Evolutionary conservation across 2,113 vertebrate genomes (phyloP), one percentile per base, ranked within the genome.

Genomic region (Erythrocercus mccallii): DNA sequence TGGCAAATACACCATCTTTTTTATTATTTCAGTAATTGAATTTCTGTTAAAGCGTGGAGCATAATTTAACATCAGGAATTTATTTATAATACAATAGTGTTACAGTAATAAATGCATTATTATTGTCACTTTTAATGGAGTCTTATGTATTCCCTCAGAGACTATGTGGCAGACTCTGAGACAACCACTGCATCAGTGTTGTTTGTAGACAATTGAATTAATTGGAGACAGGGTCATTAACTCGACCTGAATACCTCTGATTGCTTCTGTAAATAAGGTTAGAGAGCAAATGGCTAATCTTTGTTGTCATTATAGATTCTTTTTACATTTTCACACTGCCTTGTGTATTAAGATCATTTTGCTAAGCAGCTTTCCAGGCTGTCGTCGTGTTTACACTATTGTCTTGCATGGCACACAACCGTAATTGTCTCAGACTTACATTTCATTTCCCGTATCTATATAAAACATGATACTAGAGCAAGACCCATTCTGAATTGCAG

Each of bases 1-100:
- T 98, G 97, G 97, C 97, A 97, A 97, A 96, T 97, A 93, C 87
- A 97, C 95, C 25, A n/a, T 97, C 96, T 97, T 98, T 97, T 95
- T 98, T 97, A 98, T 98, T 98, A 98, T 98, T 98, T 97, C 96
- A 97, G 97, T 98, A 98, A 98, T 98, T 98, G 98, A 98, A 98
- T 98, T 98, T 98, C 97, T 97, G 97, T 98, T 98, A 98, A 98
- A 97, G 95, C 87, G 27, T 95, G 94, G 94, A 97, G 80, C 96
- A 97, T 98, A 98, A 98, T 98, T 98, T 98, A 98, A 98, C 97
- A 97, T 98, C 97, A 97, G 97, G 93, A 98, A 97, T 98, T 97
- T 98, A 97, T 98, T 98, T 98, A 98, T 98, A 98, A 98, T 98
- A 98, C 97, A 98, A 97, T 98, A 95, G 96, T 93, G 96, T 97